A percentile compares a stretch with the other conserved stretches of the same genome.
Conservation (phyloP, 2,113 vertebrate genomes). For the Epinephelus lanceolatus region DNA sequence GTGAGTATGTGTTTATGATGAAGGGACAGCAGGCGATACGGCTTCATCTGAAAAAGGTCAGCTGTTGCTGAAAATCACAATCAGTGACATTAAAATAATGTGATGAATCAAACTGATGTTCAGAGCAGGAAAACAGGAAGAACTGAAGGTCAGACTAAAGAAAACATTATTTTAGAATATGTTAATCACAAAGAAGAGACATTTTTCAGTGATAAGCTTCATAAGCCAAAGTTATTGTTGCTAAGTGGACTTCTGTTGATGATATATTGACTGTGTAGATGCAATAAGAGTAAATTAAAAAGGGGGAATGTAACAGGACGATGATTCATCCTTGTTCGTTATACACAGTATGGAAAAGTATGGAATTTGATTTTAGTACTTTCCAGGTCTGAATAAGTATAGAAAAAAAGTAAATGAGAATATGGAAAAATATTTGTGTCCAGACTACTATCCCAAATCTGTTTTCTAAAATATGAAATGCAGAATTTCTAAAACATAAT, state of each 20-base stretch:
- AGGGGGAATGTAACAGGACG: no score
- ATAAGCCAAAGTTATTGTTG: background rate
- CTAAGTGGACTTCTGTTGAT: background rate
- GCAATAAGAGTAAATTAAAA: no score
- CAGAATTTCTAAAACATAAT: no score
- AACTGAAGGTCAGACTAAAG: conserved; percentile 15
- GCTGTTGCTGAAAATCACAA: conserved; percentile 48
- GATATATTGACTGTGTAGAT: no score
- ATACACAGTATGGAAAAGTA: no score
- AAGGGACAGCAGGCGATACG: background rate
- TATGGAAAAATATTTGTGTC: no score
- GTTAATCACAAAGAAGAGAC: background rate
- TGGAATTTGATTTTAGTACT: no score
- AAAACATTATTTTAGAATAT: background rate
- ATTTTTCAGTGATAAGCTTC: background rate
- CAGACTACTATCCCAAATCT: no score
- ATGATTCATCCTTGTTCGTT: no score
- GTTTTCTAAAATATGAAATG: no score
- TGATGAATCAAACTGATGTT: conserved; percentile 53
- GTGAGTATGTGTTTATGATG: conserved; percentile 16
- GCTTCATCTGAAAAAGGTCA: conserved; percentile 62
- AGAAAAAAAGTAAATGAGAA: no score
- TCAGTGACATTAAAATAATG: conserved; percentile 69
- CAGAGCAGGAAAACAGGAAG: conserved; percentile 3
- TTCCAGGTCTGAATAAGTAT: no score